Base-by-base conservation (phyloP, 2,113 vertebrate genomes). In the Rhynchomys soricoides region DNA sequence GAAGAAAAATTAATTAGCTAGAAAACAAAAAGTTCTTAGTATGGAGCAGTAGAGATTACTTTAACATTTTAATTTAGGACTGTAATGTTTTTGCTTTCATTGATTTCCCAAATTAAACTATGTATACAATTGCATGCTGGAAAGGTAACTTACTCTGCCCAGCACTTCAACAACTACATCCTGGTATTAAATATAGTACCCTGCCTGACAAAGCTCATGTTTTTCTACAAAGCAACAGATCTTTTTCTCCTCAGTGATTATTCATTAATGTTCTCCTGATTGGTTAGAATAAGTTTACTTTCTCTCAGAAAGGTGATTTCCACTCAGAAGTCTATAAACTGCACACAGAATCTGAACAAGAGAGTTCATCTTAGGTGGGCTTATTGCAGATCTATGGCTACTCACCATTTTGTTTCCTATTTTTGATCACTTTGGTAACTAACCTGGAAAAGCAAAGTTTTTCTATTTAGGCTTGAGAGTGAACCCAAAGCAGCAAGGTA, bases 11-110 rank as follows among this genome's bases (percentile, higher is more conserved):
- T 52, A 34, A 93, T 86, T 34, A 91, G 29, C 64, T 90, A 95
- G 19, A 87, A 62, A 93, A 91, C 50, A 34, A 92, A 87, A 96
- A 94, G 62, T 43, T 75, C 57, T 92, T 90, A 92, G 85, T 86
- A 87, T 26, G 24, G n/a, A 94, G 31, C 24, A 64, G 57, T 31
- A 85, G 13, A 45, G 90, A 92, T 26, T 52, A 62, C 31, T 91
- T 70, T 75, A 59, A 79, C 75, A 92, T 64, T 93, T 31, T 88
- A 40, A 86, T 89, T 70, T 87, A 93, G 26, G 9, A 59, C 15
- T 5, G 19, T 68, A 95, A 85, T 22, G 74, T 21, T 73, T 93
- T 85, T 90, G 43, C 34, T 12, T 95, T 91, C 40, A 78, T n/a
- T 86, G 8, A 26, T n/a, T 22, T 11, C 29, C n/a, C 45, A 95